Evolutionary conservation across 2,888 invertebrate species (phyloP), one percentile per base, ranked within the genome.

Genomic region (Chrysopilus asiliformis): DNA sequence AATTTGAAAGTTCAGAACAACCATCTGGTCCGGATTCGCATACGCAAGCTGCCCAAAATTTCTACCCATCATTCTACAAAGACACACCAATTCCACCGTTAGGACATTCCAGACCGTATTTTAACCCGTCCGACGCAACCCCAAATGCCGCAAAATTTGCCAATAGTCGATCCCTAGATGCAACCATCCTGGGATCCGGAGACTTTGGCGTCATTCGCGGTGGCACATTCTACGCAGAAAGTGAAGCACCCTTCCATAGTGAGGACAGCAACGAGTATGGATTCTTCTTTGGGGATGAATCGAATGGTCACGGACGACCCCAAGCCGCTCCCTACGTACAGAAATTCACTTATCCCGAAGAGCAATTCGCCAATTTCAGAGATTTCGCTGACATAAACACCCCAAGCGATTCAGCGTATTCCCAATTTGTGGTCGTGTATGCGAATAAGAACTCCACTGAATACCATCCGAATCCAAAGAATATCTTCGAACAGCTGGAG

Each of bases 321-420:
- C 70, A 73, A 45, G 70, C 73, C 2, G 83, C 84, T 51, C 79
- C 82, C 0, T 58, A 56, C 33, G 42, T 57, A 3, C 55, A 60
- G 38, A 72, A 77, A 51, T 78, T 78, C 4, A 79, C 80, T 34
- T 76, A 79, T 47, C 74, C 80, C 17, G 76, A 79, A 39, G 85
- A 87, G 51, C 87, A 87, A 53, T 87, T 89, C 53, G 84, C 85
- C 4, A 85, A 87, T 55, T 89, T 89, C 65, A 72, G 84, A 50
- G 89, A 89, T 56, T 89, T 89, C 52, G 87, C 89, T 1, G 89
- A 89, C 50, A 87, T 89, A 36, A 87, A 86, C 43, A 76, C 83
- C 3, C 84, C 85, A 1, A 73, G 81, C 0, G 83, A 82, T 52
- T 70, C 77, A 2, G 83, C 83, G 5, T 87, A 80, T 57, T 85